Evolutionary conservation across 2,797 vertebrate genomes (phyloP), one percentile per base, ranked within the genome.

Genomic region (Echiichthys vipera): DNA sequence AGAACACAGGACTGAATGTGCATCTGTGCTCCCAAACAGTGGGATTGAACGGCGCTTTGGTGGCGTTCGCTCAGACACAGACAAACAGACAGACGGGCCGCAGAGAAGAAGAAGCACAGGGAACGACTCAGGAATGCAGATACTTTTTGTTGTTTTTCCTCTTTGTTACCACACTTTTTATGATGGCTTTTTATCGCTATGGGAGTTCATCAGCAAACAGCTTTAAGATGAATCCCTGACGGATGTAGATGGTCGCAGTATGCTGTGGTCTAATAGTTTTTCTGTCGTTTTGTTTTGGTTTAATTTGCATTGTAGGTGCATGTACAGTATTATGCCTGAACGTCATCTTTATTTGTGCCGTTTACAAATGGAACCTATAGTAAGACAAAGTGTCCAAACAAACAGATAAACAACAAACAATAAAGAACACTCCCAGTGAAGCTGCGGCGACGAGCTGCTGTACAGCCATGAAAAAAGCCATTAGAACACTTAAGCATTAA

Each of bases 1-100:
- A 85, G 84, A 87, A 86, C 76, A 80, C 70, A 11, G 84, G 88
- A 90, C 86, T 84, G 84, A 87, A 73, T 74, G 88, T 90, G 88
- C 92, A 94, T 94, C 93, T 93, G 92, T 92, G 92, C 83, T 83
- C 81, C 85, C 79, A 86, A 81, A 76, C 83, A 88, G 80, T 65
- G 71, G 82, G 92, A 92, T 78, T 89, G 84, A 82, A 65, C 62
- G 67, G 59, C 74, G 84, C 84, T 68, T 75, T 87, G 66, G 65
- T 87, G 58, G 81, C 78, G 76, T 78, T 89, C 85, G 58, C 79
- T 87, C 84, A 89, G 78, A 84, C 81, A 63, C 84, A 88, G 73
- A 90, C 71, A 82, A 74, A 90, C 49, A 84, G 79, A 89, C 86
- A 89, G 83, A 85, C 85, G 83, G 70, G 80, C 79, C 30, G 64